phyloP scores from a whole-genome alignment of 2,888 invertebrate genomes.

The Drosophila buzzatii region DNA sequence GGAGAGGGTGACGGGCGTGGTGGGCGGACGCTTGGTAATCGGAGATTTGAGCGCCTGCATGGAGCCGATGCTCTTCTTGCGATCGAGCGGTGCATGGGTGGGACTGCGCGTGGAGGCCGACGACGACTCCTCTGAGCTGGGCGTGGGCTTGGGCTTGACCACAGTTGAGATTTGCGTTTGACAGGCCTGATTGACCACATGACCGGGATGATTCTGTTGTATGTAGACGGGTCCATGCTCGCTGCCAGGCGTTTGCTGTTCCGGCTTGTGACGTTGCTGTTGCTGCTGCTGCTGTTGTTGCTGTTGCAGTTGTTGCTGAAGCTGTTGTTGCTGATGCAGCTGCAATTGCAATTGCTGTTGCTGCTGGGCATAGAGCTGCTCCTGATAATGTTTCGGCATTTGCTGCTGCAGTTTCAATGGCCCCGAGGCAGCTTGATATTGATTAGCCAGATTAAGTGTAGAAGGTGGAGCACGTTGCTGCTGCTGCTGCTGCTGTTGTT shows the following conservation, averaged over 20 bases:
- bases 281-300: constrained; percentile 75
- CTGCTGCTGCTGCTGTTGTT: constrained; percentile 62
- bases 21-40: constrained; percentile 92
- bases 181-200: constrained; percentile 85
- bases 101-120: constrained; percentile 80
- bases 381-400: constrained; percentile 71
- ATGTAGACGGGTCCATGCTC: constrained; percentile 85
- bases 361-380: constrained; percentile 69
- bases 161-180: constrained; percentile 85
- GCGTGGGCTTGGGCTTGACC: constrained; percentile 77
- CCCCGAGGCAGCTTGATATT: constrained; percentile 84
- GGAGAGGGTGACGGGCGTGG: constrained; percentile 93
- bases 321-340: constrained; percentile 56
- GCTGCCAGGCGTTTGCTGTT: constrained; percentile 80
- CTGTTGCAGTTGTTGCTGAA: constrained; percentile 66
- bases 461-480: constrained; percentile 84
- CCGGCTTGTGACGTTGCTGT: constrained; percentile 76
- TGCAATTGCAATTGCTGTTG: constrained; percentile 73
- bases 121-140: constrained; percentile 83
- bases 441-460: constrained; percentile 83
- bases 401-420: constrained; percentile 82
- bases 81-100: constrained; percentile 81
- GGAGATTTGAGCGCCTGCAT: constrained; percentile 91
- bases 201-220: constrained; percentile 85
- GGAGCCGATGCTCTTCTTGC: constrained; percentile 86